A percentile compares a stretch with the other conserved stretches of the same genome.
Conservation (phyloP, 2,888 invertebrate species). For the Tillus elongatus region DNA sequence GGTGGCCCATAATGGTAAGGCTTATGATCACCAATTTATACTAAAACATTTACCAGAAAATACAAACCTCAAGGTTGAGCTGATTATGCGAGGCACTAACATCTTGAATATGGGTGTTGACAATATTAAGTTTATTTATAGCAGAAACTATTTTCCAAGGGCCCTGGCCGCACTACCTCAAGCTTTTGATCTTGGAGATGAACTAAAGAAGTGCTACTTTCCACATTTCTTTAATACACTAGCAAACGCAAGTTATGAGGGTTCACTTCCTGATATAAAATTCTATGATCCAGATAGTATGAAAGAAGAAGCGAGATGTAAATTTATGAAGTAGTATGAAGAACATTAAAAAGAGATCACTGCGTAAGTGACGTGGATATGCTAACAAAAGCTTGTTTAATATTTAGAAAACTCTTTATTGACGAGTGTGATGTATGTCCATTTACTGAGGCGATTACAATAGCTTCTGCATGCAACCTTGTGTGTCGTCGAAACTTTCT, state of each 20-base stretch:
- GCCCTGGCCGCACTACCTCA: not conserved
- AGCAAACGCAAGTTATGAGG: not conserved
- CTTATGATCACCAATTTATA: not conserved
- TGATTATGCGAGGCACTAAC: not conserved
- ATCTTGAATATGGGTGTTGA: not conserved
- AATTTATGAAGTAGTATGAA: not conserved
- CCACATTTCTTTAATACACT: slow-evolving; percentile 1
- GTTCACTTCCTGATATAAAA: not conserved
- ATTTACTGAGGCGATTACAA: slow-evolving; percentile 1
- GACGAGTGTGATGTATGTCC: not conserved
- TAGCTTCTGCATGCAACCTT: not conserved
- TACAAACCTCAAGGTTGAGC: not conserved
- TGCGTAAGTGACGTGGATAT: not conserved
- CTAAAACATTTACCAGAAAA: not conserved
- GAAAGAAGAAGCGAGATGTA: not conserved
- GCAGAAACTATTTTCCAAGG: not conserved
- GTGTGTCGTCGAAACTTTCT: slow-evolving; percentile 21
- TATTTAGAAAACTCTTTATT: not conserved
- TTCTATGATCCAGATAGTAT: slow-evolving; percentile 2
- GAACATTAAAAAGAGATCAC: not conserved
- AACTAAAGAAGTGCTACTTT: slow-evolving; percentile 1
- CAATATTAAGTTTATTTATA: not conserved
- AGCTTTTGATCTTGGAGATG: not conserved
- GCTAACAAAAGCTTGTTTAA: not conserved
- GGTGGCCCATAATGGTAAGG: not conserved